Evolutionary conservation across 1,140 invertebrate genomes (phyloP).

Genomic region (Dufourea novaeangliae): DNA sequence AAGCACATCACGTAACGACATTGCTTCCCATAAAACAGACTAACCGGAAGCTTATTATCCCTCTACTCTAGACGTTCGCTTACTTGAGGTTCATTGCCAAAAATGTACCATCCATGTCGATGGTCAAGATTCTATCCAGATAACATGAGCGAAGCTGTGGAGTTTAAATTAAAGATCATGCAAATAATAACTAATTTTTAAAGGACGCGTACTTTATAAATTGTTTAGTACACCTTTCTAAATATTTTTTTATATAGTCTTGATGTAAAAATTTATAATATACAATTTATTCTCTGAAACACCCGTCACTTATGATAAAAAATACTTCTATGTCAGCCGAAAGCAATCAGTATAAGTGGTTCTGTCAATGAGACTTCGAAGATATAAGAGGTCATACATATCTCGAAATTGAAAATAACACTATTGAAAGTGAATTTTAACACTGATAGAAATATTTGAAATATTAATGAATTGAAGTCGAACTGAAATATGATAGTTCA

Average conservation of each 20-base stretch:
- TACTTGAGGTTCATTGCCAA: neutral
- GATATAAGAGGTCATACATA: neutral
- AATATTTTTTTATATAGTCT: too few relatives aligned
- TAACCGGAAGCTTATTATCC: slow-evolving; percentile 44
- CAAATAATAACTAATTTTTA: neutral
- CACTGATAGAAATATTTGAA: too few relatives aligned
- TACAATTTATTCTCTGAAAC: neutral
- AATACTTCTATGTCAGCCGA: neutral
- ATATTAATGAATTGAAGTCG: too few relatives aligned
- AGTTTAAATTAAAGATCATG: neutral
- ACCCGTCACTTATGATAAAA: neutral
- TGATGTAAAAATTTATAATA: neutral
- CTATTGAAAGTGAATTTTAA: too few relatives aligned
- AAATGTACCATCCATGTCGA: neutral
- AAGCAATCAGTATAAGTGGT: neutral
- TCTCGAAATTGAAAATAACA: too few relatives aligned
- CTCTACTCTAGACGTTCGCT: neutral
- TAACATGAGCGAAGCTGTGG: neutral
- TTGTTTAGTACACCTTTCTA: too few relatives aligned
- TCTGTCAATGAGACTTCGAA: neutral
- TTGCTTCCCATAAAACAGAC: slow-evolving; percentile 17
- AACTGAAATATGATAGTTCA: too few relatives aligned
- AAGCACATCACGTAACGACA: slow-evolving; percentile 46
- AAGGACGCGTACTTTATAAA: too few relatives aligned
- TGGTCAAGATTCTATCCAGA: neutral